These are phyloP conservation scores for Eupelmus urozonus DNA, from an alignment of 2,888 invertebrate species.

Conservation along the genomic window DNA sequence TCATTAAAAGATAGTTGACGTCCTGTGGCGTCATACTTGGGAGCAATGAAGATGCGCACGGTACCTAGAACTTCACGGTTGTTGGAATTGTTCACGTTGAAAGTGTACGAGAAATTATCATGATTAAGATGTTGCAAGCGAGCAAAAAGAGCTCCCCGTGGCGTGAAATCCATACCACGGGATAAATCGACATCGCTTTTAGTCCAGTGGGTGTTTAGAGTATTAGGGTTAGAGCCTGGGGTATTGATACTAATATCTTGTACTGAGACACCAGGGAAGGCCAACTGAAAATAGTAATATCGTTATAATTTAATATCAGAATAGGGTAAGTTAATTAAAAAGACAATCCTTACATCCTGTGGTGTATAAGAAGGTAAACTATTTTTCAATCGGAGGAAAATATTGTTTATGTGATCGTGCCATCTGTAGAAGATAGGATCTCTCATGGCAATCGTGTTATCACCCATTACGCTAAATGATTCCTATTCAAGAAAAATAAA, in stretches of 20 bases:
- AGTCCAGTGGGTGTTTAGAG: slow-evolving; percentile 87
- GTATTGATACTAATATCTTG: slow-evolving; percentile 74
- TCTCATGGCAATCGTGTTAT: too few species aligned
- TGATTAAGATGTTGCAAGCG: slow-evolving; percentile 89
- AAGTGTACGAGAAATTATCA: slow-evolving; percentile 83
- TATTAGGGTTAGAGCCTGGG: slow-evolving; percentile 56
- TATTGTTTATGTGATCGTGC: too few species aligned
- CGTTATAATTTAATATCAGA: too few species aligned
- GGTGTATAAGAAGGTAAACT: too few species aligned
- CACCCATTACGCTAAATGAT: too few species aligned
- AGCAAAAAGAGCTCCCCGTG: slow-evolving; percentile 85
- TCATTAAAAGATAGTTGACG: slow-evolving; percentile 82
- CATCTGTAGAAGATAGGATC: too few species aligned
- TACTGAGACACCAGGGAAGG: slow-evolving; percentile 83
- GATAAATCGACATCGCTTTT: slow-evolving; percentile 87
- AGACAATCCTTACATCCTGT: too few species aligned
- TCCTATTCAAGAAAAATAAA: too few species aligned
- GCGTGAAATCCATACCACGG: slow-evolving; percentile 89
- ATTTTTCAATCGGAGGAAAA: too few species aligned
- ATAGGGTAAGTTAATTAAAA: too few species aligned
- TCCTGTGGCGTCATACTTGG: slow-evolving; percentile 83
- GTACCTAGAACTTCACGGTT: slow-evolving; percentile 80
- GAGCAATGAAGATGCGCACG: slow-evolving; percentile 85
- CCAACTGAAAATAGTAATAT: too few species aligned
- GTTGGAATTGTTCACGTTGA: slow-evolving; percentile 81